A percentile compares a stretch with the other conserved stretches of the same genome.
Conservation (phyloP, 2,888 invertebrate species). For the Neuroscelio doddi region DNA sequence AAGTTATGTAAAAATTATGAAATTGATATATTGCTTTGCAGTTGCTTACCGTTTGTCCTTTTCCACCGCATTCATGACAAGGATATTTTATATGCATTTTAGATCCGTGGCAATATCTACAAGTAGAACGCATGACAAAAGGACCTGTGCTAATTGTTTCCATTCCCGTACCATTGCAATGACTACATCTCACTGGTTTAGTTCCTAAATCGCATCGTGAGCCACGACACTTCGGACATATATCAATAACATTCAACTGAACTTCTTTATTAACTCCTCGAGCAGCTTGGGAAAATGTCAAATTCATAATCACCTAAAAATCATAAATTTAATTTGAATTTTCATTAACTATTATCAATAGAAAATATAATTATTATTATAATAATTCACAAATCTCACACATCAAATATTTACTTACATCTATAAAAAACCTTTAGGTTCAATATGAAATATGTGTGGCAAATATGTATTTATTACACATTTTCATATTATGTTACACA, state of each 20-base stretch:
- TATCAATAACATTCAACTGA: constrained; percentile 91
- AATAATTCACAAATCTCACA: too few species aligned
- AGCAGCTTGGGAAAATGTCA: constrained; percentile 95
- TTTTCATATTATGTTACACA: too few species aligned
- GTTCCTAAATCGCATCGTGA: constrained; percentile 92
- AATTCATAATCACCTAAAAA: constrained; percentile 84
- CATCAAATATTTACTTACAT: too few species aligned
- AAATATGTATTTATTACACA: too few species aligned
- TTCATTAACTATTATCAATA: too few species aligned
- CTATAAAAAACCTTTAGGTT: too few species aligned
- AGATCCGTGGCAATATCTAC: constrained; percentile 91
- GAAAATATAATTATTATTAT: too few species aligned
- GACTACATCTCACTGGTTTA: constrained; percentile 88
- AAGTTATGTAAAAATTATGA: neutral
- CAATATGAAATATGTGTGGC: too few species aligned
- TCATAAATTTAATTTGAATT: neutral
- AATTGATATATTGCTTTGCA: neutral
- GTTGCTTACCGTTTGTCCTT: constrained; percentile 83
- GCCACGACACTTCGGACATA: constrained; percentile 92
- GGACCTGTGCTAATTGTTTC: constrained; percentile 93
- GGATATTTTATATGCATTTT: constrained; percentile 92
- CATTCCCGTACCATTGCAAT: constrained; percentile 98
- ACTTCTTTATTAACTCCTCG: constrained; percentile 96
- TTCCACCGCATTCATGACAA: constrained; percentile 93
- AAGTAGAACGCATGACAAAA: constrained; percentile 97